Conservation (phyloP, 1,140 invertebrate genomes). For the Drosophila kanapiae region DNA sequence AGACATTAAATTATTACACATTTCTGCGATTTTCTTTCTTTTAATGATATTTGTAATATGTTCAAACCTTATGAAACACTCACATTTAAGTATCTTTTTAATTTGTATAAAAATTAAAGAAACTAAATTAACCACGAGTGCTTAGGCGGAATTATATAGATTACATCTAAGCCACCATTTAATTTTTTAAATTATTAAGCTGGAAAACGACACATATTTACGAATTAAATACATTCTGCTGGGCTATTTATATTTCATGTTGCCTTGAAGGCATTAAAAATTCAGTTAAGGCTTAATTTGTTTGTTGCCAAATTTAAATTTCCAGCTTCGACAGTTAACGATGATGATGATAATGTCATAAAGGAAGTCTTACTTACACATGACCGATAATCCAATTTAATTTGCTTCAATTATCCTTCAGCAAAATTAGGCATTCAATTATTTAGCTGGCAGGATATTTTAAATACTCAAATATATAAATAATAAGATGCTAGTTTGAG, state of each 20-base stretch:
- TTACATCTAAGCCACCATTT: not conserved
- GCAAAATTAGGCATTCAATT: not conserved
- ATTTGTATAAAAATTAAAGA: not conserved
- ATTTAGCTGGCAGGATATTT: conserved; percentile 2
- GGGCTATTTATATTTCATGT: conserved; percentile 12
- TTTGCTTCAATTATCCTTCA: conserved; percentile 1
- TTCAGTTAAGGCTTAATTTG: conserved; percentile 6
- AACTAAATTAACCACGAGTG: not conserved
- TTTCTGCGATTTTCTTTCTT: not conserved
- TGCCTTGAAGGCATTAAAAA: conserved; percentile 1
- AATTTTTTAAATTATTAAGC: not conserved
- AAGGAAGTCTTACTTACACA: conserved; percentile 22
- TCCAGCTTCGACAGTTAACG: conserved; percentile 6
- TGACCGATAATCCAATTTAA: conserved; percentile 30
- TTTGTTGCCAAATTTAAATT: conserved; percentile 8
- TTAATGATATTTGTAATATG: not conserved
- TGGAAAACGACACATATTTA: not conserved
- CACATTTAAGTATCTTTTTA: not conserved
- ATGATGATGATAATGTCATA: conserved; percentile 8
- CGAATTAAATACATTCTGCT: not conserved
- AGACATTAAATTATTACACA: not conserved
- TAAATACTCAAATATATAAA: not conserved
- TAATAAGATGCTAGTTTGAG: conserved; percentile 25
- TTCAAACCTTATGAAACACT: not conserved
- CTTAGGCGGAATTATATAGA: not conserved